Evolutionary conservation across 2,797 vertebrate species (phyloP), one percentile per base, ranked within the genome.

Genomic region (Poeciliopsis infans): DNA sequence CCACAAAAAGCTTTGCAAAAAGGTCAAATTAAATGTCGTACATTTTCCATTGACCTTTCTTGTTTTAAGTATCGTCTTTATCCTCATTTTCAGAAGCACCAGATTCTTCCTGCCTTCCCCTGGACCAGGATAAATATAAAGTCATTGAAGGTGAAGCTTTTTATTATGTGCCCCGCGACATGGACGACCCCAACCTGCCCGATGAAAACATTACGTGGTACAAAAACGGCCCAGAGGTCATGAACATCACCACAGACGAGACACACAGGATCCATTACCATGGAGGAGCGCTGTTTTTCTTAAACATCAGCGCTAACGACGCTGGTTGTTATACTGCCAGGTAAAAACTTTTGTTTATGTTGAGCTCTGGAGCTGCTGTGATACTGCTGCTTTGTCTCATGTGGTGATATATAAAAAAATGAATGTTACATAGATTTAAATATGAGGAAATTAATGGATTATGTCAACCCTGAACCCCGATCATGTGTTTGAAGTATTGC

Each of bases 91-190:
- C 75, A 84, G 87, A 57, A 4, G 5, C 43, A 10, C 10, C 5
- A 0, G 0, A 59, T n/a, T n/a, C 28, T 0, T 0, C 3, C 0
- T 91, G 88, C 51, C 0, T 0, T 0, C 0, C 59, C 7, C 3
- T 1, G 1, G 1, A 20, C 0, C 0, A 0, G 0, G 2, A 79
- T 0, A 0, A 0, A 0, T 7, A 2, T 6, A 0, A 0, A 0
- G n/a, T 89, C 2, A 3, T 39, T 16, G 83, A 88, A 51, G 89
- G 88, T 0, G 90, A 93, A 78, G 79, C 89, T 0, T 82, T 89
- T 39, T 53, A 78, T 31, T 80, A 72, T 33, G 7, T 47, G 18
- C 84, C 59, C 13, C 0, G 0, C 0, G 0, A 0, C 4, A 1
- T 28, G 43, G 7, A 0, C 0, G 0, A 68, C 3, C 0, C 47